Evolutionary conservation across 2,888 invertebrate genomes (phyloP).

Genomic region (Euzophera pinguis): DNA sequence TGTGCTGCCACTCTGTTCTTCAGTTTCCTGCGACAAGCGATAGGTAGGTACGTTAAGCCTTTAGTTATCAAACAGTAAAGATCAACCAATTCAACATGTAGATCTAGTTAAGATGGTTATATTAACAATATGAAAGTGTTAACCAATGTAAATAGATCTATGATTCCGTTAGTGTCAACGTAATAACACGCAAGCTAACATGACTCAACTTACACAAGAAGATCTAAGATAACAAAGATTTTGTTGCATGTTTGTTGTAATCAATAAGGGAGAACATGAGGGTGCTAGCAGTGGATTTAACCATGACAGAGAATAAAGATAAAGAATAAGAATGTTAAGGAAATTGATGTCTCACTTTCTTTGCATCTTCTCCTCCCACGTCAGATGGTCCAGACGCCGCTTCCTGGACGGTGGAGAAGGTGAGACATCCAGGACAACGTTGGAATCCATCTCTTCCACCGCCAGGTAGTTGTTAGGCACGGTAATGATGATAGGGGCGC

Average conservation of each 20-base stretch:
- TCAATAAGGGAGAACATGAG: too few relatives aligned
- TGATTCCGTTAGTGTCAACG: slow-evolving; percentile 22
- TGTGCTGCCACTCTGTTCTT: slow-evolving; percentile 99
- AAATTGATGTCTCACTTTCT: slow-evolving; percentile 84
- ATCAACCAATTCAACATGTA: too few relatives aligned
- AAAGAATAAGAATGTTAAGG: too few relatives aligned
- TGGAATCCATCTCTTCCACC: slow-evolving; percentile 54
- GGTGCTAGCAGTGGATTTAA: too few relatives aligned
- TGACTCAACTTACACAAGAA: too few relatives aligned
- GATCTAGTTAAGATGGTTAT: slow-evolving; percentile 8
- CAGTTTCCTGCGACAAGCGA: slow-evolving; percentile 84
- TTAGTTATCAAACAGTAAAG: not conserved
- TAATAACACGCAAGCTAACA: too few relatives aligned
- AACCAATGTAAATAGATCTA: slow-evolving; percentile 20
- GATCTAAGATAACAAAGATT: too few relatives aligned
- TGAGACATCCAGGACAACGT: slow-evolving; percentile 50
- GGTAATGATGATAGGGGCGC: slow-evolving; percentile 74
- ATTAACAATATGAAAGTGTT: slow-evolving; percentile 15
- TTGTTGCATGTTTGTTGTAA: too few relatives aligned
- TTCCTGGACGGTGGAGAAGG: slow-evolving; percentile 75
- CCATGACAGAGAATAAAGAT: too few relatives aligned
- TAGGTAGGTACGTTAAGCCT: not conserved
- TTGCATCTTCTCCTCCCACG: slow-evolving; percentile 93
- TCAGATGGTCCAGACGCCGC: slow-evolving; percentile 88
- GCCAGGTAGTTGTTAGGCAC: slow-evolving; percentile 71